Conservation (phyloP, 2,797 vertebrate genomes). For the Gymnoscopelus braueri region DNA sequence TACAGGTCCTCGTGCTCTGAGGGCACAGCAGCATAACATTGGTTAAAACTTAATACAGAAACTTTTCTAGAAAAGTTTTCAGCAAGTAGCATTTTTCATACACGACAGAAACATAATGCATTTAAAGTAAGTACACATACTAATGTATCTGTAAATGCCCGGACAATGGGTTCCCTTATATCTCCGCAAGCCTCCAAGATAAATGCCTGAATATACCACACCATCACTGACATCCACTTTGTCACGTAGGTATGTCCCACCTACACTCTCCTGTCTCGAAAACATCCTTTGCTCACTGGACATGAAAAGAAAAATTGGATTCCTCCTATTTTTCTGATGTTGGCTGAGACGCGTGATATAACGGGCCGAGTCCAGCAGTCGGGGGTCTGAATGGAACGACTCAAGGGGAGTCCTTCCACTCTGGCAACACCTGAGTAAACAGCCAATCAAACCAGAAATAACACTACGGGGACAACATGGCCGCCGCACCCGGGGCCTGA, state of each 20-base stretch:
- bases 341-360: constrained; percentile 62
- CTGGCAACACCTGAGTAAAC: constrained; percentile 82
- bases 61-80: background rate
- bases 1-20: constrained; percentile 92
- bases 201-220: constrained; percentile 14
- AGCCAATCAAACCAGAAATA: constrained; percentile 82
- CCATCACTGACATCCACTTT: constrained; percentile 29
- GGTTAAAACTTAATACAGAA: constrained; percentile 12
- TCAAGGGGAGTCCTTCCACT: constrained; percentile 67
- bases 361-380: constrained; percentile 34
- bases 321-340: constrained; percentile 55
- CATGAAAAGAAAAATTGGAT: constrained; percentile 39
- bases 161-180: constrained; percentile 7
- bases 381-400: constrained; percentile 45
- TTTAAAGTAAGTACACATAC: constrained; percentile 23
- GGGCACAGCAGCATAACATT: constrained; percentile 53
- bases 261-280: constrained; percentile 53
- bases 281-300: constrained; percentile 61
- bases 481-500: constrained; percentile 30
- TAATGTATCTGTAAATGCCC: constrained; percentile 24
- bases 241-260: constrained; percentile 42
- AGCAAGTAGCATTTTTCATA: constrained; percentile 27
- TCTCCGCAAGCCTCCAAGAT: constrained; percentile 32
- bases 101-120: constrained; percentile 8
- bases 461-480: constrained; percentile 66